phyloP scores from a whole-genome alignment of 2,797 vertebrate species.

The Dallia pectoralis region DNA sequence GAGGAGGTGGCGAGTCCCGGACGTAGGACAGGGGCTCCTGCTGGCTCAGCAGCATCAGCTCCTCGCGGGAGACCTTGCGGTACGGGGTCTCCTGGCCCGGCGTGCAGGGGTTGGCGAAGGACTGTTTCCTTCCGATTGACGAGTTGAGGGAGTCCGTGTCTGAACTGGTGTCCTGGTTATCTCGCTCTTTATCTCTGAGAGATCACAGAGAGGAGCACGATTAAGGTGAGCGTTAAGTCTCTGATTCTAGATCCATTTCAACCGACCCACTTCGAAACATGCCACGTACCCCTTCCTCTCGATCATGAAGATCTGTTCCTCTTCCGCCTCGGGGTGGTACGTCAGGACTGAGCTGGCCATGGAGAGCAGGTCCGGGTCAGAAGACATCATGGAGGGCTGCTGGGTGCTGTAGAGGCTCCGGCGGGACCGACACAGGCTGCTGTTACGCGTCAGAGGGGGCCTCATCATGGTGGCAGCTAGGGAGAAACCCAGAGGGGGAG shows the following conservation, averaged over 20 bases:
- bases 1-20: slow-evolving; percentile 80
- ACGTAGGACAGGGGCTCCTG: slow-evolving; percentile 76
- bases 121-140: slow-evolving; percentile 83
- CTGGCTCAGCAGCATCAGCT: slow-evolving; percentile 77
- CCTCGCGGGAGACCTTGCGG: slow-evolving; percentile 88
- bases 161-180: slow-evolving; percentile 80
- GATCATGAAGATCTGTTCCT: slow-evolving; percentile 90
- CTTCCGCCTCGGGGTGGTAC: slow-evolving; percentile 89
- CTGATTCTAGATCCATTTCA: not conserved
- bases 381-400: slow-evolving; percentile 82
- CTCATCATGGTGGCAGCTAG: slow-evolving; percentile 83
- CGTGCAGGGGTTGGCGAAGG: slow-evolving; percentile 69
- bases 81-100: slow-evolving; percentile 80
- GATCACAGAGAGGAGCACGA: too few species aligned
- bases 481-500: not conserved
- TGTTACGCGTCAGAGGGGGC: slow-evolving; percentile 81
- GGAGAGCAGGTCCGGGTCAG: slow-evolving; percentile 94
- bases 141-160: slow-evolving; percentile 92
- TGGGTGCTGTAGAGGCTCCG: slow-evolving; percentile 85
- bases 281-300: slow-evolving; percentile 89
- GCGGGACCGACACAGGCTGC: slow-evolving; percentile 91
- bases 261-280: not conserved
- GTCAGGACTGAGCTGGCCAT: slow-evolving; percentile 89
- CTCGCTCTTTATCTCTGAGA: slow-evolving; percentile 76
- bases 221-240: not conserved